phyloP scores from a whole-genome alignment of 2,888 invertebrate species.

The Drosophila fulvimacula region DNA sequence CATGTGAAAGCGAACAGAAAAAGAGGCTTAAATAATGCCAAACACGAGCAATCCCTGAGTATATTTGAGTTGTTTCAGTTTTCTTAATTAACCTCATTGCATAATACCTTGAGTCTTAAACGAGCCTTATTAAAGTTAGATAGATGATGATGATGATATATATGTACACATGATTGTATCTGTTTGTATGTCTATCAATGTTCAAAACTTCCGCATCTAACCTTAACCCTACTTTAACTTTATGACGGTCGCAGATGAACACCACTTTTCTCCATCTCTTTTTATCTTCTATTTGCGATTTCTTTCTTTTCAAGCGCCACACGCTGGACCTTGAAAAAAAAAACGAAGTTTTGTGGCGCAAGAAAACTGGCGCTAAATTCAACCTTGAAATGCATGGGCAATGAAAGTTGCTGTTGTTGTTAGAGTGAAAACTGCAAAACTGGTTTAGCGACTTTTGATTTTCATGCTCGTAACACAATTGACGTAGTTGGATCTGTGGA shows the following conservation, averaged over 20 bases:
- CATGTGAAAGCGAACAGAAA: neutral
- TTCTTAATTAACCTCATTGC: no score
- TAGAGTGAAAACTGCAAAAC: constrained; percentile 57
- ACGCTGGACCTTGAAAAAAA: constrained; percentile 38
- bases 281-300: neutral
- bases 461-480: constrained; percentile 38
- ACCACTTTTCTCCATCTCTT: neutral
- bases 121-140: neutral
- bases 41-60: neutral
- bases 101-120: neutral
- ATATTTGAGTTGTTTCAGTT: neutral
- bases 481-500: constrained; percentile 30
- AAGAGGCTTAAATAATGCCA: neutral
- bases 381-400: constrained; percentile 54
- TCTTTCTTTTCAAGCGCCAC: neutral
- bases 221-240: neutral
- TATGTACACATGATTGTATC: neutral
- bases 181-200: neutral
- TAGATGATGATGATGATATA: neutral
- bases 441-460: constrained; percentile 53
- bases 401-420: constrained; percentile 52
- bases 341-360: constrained; percentile 11
- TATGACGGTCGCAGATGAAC: neutral
- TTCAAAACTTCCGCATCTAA: neutral
- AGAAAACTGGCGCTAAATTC: constrained; percentile 36